Evolutionary conservation across 2,888 invertebrate genomes (phyloP).

Genomic region (Drosophila algonquin): DNA sequence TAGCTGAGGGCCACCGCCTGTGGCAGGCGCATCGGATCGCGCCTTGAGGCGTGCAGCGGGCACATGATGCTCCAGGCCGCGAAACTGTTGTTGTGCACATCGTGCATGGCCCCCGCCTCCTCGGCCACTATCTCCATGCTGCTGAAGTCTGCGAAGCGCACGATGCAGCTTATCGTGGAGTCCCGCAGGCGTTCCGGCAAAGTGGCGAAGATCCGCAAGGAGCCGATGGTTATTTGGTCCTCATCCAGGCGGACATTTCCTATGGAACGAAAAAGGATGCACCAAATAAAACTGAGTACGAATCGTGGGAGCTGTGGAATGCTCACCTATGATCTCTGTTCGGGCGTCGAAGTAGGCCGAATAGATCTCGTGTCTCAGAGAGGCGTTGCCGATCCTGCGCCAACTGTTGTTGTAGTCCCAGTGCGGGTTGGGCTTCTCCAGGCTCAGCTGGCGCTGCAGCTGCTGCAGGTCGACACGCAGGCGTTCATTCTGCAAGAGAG

Average conservation of each 20-base stretch:
- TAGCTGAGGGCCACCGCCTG: constrained; percentile 80
- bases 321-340: constrained; percentile 74
- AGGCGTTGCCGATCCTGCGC: constrained; percentile 77
- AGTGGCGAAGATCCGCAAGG: constrained; percentile 79
- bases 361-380: constrained; percentile 80
- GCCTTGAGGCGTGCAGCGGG: constrained; percentile 66
- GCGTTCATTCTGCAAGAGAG: constrained; percentile 69
- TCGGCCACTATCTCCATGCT: constrained; percentile 74
- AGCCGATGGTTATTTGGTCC: constrained; percentile 59
- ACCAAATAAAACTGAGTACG: no score
- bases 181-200: constrained; percentile 69
- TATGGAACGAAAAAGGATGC: not conserved
- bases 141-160: constrained; percentile 76
- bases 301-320: no score
- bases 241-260: constrained; percentile 57
- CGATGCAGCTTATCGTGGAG: constrained; percentile 70
- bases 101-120: constrained; percentile 83
- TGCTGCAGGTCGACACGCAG: constrained; percentile 70
- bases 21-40: constrained; percentile 65
- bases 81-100: constrained; percentile 84
- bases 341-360: constrained; percentile 84
- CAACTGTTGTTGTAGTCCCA: constrained; percentile 82
- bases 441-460: constrained; percentile 72
- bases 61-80: constrained; percentile 84
- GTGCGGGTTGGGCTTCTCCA: constrained; percentile 71